Conservation (phyloP, 2,888 invertebrate genomes). For the Argynnis bischoffii region DNA sequence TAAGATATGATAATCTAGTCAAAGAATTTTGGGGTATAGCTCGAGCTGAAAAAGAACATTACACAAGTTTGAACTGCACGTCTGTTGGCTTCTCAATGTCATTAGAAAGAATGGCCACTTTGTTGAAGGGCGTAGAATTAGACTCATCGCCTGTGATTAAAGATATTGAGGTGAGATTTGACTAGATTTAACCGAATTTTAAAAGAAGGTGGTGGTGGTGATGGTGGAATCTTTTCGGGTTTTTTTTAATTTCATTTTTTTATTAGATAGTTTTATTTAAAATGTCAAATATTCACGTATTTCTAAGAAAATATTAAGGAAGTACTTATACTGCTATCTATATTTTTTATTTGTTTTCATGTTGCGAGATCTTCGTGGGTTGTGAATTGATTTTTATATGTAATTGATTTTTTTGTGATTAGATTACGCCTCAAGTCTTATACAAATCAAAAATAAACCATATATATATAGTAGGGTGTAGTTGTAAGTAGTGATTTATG, state of each 20-base stretch:
- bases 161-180: slow-evolving; percentile 63
- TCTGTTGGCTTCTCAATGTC: slow-evolving; percentile 94
- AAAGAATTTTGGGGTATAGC: slow-evolving; percentile 84
- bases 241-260: too few species aligned
- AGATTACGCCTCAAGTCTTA: too few species aligned
- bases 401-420: too few species aligned
- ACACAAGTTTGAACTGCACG: slow-evolving; percentile 52
- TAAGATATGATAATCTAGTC: slow-evolving; percentile 90
- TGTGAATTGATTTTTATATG: background rate
- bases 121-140: slow-evolving; percentile 85
- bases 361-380: background rate
- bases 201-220: too few species aligned
- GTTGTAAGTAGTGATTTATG: too few species aligned
- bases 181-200: background rate
- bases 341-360: background rate
- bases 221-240: too few species aligned
- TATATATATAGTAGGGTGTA: too few species aligned
- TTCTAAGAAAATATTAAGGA: too few species aligned
- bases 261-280: too few species aligned
- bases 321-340: background rate
- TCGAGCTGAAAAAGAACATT: slow-evolving; percentile 58
- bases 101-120: slow-evolving; percentile 87
- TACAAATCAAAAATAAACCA: too few species aligned
- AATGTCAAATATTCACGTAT: too few species aligned
- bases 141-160: slow-evolving; percentile 80